These are phyloP conservation scores for Paragorgia papillata DNA, from an alignment of 92 coral and sea anemone genomes.

Conservation along the genomic window DNA sequence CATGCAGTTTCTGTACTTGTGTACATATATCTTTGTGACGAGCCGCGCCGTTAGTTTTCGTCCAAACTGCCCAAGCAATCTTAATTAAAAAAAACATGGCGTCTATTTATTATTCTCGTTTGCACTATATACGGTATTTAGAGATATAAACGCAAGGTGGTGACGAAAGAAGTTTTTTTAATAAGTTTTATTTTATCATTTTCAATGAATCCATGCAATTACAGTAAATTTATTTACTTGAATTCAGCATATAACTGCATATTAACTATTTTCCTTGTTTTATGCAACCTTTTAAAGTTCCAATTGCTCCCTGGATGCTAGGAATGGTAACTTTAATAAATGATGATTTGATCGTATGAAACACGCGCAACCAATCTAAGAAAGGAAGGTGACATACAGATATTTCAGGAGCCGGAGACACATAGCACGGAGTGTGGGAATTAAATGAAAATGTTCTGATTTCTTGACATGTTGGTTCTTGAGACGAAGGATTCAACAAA, in stretches of 20 bases:
- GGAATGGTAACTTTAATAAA: conserved; percentile 20
- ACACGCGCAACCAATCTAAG: conserved; percentile 27
- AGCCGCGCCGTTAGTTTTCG: too few species aligned
- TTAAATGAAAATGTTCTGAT: conserved; percentile 51
- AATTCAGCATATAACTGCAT: background rate
- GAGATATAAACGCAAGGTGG: too few species aligned
- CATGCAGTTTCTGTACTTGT: too few species aligned
- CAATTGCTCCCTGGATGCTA: conserved; percentile 11
- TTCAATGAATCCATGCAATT: too few species aligned
- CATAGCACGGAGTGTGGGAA: conserved; percentile 61
- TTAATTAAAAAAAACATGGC: too few species aligned
- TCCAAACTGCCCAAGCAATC: too few species aligned
- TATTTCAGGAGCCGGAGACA: conserved; percentile 2
- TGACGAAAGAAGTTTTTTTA: too few species aligned
- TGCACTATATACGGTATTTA: too few species aligned
- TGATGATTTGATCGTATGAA: conserved; percentile 11
- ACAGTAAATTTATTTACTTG: too few species aligned
- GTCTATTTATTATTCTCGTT: too few species aligned
- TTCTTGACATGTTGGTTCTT: conserved; percentile 52
- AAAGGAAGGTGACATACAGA: conserved; percentile 20
- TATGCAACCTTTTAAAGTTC: conserved; percentile 14
- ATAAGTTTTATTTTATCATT: too few species aligned
- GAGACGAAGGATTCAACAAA: conserved; percentile 30
- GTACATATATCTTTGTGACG: too few species aligned
- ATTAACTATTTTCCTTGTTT: conserved; percentile 2